Base-by-base conservation (phyloP, 2,113 vertebrate genomes). In the Thunnus maccoyii region DNA sequence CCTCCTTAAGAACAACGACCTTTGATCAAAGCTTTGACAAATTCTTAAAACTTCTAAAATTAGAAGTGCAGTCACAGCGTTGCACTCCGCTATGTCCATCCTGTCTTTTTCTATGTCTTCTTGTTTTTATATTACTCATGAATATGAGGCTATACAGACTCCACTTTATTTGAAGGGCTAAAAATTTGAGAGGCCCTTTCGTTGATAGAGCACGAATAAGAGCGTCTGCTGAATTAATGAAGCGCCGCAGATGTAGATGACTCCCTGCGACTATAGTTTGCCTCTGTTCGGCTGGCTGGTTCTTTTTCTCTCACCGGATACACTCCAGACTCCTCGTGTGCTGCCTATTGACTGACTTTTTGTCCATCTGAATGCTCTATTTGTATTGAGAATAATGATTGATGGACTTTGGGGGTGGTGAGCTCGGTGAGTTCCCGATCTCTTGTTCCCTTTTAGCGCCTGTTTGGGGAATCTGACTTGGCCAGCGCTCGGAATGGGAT, bases 301-400 rank as follows among this genome's bases (percentile, higher is more conserved):
- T 89, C 78, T 74, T 86, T 89, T 85, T 57, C 80, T 64, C 63
- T 72, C 68, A 76, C 91, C 92, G 91, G 93, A 94, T 92, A 79
- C 91, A 89, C 89, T 89, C 84, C 83, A 93, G 92, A 93, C 92
- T 92, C 88, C 90, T 93, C 83, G 60, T 92, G 88, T 88, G 88
- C 85, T 87, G 86, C 90, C 92, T 80, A 90, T 93, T 94, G 90
- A 93, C 80, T 87, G 86, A 87, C 92, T 87, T 91, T 92, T 86
- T 94, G 92, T 94, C 76, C 78, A 80, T 88, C 75, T 94, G 84
- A 93, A 93, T 87, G 92, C 89, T 83, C 86, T 88, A 71, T 92
- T 93, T 93, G 89, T 92, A 86, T 88, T 86, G 80, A 90, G 74
- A 84, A 92, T 92, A 92, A 92, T 93, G 91, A 92, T 90, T 92